phyloP scores from a whole-genome alignment of 2,113 vertebrate genomes.

The Excalfactoria chinensis region DNA sequence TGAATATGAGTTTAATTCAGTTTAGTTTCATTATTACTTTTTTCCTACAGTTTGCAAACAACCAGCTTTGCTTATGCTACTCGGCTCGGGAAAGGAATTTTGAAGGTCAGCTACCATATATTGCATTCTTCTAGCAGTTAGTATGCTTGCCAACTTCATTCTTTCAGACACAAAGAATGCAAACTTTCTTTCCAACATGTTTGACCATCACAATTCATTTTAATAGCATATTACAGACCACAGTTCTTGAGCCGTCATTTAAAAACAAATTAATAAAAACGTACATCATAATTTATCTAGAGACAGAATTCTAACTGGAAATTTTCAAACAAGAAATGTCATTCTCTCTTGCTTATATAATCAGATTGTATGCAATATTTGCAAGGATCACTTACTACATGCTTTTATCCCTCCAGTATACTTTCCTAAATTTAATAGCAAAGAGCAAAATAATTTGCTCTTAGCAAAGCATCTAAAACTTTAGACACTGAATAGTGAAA shows the following conservation, averaged over 20 bases:
- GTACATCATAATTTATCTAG: neutral
- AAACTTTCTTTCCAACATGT: neutral
- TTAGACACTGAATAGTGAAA: neutral
- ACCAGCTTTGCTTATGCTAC: neutral
- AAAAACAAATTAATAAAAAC: neutral
- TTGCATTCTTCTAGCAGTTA: conserved; percentile 17
- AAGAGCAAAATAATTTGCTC: neutral
- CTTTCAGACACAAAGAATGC: conserved; percentile 6
- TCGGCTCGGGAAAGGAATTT: neutral
- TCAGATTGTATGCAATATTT: neutral
- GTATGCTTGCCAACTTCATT: neutral
- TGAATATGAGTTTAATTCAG: neutral
- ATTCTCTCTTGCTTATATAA: neutral
- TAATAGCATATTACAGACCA: neutral
- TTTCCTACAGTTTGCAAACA: neutral
- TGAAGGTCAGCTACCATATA: neutral
- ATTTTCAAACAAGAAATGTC: neutral
- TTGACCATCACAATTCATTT: neutral
- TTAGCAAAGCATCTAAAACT: neutral
- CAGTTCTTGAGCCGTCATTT: neutral
- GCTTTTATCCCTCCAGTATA: neutral
- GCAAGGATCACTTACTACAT: neutral
- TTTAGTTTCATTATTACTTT: neutral
- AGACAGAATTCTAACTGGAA: neutral
- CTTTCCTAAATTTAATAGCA: neutral